A percentile compares a stretch with the other conserved stretches of the same genome.
Evolutionary conservation across 53 echinoderm and acorn worm species (phyloP).

Genomic region (Holothuria scabra): DNA sequence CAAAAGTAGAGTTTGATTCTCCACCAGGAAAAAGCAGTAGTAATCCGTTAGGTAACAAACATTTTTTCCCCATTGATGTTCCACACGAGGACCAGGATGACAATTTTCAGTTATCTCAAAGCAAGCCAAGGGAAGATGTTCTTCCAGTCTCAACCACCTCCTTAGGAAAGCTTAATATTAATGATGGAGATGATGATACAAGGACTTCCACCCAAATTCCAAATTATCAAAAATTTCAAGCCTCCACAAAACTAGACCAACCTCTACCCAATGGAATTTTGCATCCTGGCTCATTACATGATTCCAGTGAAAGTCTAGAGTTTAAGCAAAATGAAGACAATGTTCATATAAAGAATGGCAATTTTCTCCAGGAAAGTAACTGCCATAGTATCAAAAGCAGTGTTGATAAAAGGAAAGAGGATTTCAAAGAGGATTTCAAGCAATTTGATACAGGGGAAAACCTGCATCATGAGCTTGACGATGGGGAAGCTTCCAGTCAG

Average conservation of each 20-base stretch:
- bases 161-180: too few relatives aligned
- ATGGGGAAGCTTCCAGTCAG: background rate
- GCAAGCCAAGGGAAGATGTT: conserved; percentile 38
- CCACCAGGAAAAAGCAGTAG: conserved; percentile 67
- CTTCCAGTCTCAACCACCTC: conserved; percentile 7
- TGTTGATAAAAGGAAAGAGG: too few relatives aligned
- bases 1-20: conserved; percentile 67
- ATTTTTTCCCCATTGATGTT: conserved; percentile 32
- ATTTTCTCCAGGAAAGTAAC: too few relatives aligned
- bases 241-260: too few relatives aligned
- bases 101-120: conserved; percentile 54
- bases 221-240: too few relatives aligned
- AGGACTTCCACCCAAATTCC: too few relatives aligned
- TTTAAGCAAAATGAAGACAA: conserved; percentile 15
- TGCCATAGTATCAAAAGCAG: too few relatives aligned
- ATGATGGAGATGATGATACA: too few relatives aligned
- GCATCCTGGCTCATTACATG: conserved; percentile 5
- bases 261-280: conserved; percentile 19
- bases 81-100: background rate
- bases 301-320: conserved; percentile 37
- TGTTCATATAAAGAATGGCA: too few relatives aligned
- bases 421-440: too few relatives aligned
- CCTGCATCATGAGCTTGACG: too few relatives aligned
- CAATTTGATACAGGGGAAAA: too few relatives aligned
- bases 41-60: background rate